Evolutionary conservation across 2,797 vertebrate genomes (phyloP).

Genomic region (Agapornis canus): DNA sequence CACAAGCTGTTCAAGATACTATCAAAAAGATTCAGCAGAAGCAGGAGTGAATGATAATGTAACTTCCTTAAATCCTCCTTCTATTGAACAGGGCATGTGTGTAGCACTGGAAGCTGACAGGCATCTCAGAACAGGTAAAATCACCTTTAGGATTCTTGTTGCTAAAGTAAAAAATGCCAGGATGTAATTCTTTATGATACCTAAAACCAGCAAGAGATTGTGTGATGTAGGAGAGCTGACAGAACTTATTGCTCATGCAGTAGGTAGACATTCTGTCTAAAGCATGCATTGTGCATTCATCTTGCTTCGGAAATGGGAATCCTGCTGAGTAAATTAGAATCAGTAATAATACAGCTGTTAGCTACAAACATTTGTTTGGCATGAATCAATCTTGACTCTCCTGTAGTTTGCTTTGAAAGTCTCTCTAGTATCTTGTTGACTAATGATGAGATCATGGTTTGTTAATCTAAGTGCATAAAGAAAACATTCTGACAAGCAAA

Average conservation of each 20-base stretch:
- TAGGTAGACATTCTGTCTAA: constrained; percentile 43
- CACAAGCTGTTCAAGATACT: neutral
- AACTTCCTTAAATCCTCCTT: neutral
- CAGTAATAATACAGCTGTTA: constrained; percentile 80
- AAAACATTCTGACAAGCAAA: constrained; percentile 79
- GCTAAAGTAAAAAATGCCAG: neutral
- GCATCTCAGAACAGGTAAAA: neutral
- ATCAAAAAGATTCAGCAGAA: neutral
- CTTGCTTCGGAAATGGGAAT: constrained; percentile 74
- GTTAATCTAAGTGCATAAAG: constrained; percentile 79
- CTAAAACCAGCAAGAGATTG: neutral
- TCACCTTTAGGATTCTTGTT: neutral
- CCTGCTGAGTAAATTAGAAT: constrained; percentile 77
- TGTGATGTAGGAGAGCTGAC: constrained; percentile 2
- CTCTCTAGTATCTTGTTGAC: constrained; percentile 80
- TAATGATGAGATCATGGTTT: constrained; percentile 84
- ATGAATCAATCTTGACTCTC: constrained; percentile 73
- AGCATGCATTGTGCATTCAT: constrained; percentile 55
- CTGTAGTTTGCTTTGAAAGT: constrained; percentile 81
- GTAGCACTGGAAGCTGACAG: neutral
- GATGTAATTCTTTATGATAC: neutral
- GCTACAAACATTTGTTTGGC: constrained; percentile 80
- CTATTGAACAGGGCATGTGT: neutral
- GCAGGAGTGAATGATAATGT: neutral
- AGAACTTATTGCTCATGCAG: neutral